Conservation (phyloP, 2,797 vertebrate species). For the Gobio occitaniae region DNA sequence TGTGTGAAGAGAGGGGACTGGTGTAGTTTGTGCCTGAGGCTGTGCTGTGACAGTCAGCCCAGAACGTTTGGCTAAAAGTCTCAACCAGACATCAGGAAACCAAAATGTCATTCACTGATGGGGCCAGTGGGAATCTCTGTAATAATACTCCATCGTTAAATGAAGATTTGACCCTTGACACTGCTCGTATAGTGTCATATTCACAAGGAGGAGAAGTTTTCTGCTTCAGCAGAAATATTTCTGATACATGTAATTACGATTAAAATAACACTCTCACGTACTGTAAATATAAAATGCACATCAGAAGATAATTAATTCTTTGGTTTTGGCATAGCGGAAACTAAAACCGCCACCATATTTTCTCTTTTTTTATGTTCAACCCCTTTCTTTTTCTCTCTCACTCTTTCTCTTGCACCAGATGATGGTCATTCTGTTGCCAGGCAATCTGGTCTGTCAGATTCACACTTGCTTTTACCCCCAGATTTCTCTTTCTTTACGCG, state of each 20-base stretch:
- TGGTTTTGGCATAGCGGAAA: conserved; percentile 58
- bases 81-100: conserved; percentile 70
- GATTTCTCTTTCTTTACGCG: conserved; percentile 58
- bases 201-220: conserved; percentile 5
- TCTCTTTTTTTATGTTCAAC: conserved; percentile 66
- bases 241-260: neutral
- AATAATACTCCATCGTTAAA: conserved; percentile 41
- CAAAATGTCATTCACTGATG: conserved; percentile 54
- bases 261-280: neutral
- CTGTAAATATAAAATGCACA: neutral
- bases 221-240: neutral
- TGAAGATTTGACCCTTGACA: conserved; percentile 29
- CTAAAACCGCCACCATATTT: conserved; percentile 58
- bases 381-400: conserved; percentile 67
- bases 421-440: conserved; percentile 85
- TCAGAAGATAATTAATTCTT: conserved; percentile 45
- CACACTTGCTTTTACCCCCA: conserved; percentile 78
- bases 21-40: conserved; percentile 68
- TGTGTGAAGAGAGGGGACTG: conserved; percentile 60
- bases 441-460: conserved; percentile 85
- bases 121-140: conserved; percentile 42
- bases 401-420: conserved; percentile 70
- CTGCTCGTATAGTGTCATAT: neutral
- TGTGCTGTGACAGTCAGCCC: conserved; percentile 68
- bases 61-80: conserved; percentile 65